Percentiles rank a stretch among this genome's conserved stretches.
phyloP scores from a whole-genome alignment of 2,113 vertebrate species.

The Desmodus rotundus region DNA sequence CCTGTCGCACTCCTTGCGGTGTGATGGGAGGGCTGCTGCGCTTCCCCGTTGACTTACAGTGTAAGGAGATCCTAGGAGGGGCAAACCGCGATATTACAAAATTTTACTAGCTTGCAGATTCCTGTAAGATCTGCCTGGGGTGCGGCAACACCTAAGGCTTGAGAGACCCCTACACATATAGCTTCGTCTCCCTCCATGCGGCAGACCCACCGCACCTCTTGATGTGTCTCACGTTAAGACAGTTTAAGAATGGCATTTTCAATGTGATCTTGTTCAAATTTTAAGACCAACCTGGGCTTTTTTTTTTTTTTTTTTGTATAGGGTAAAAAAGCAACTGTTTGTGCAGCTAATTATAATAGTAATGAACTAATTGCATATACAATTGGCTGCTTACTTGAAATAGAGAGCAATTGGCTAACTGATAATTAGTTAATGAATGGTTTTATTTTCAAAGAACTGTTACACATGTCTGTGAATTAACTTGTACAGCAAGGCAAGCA shows the following conservation, averaged over 20 bases:
- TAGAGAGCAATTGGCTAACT: conserved; percentile 56
- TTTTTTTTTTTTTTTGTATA: neutral
- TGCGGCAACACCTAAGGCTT: neutral
- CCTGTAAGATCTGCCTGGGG: neutral
- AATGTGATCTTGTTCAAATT: neutral
- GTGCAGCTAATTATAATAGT: conserved; percentile 53
- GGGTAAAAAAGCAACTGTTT: conserved; percentile 16
- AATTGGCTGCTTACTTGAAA: conserved; percentile 65
- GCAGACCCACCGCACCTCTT: neutral
- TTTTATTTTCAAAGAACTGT: conserved; percentile 51
- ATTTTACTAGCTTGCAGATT: neutral
- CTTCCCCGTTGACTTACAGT: neutral
- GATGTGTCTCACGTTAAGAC: neutral
- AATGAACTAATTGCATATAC: conserved; percentile 64
- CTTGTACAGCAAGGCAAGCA: neutral
- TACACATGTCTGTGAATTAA: conserved; percentile 51
- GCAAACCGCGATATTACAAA: conserved; percentile 31
- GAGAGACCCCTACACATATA: neutral
- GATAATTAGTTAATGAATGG: conserved; percentile 66
- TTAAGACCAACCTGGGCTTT: neutral
- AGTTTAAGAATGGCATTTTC: neutral
- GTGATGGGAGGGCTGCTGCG: neutral
- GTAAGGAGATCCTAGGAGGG: conserved; percentile 13
- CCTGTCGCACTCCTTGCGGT: rapidly evolving
- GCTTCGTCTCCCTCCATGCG: conserved; percentile 44